Evolutionary conservation across 2,888 invertebrate genomes (phyloP), one percentile per base, ranked within the genome.

Genomic region (Drosophila glabriapex): DNA sequence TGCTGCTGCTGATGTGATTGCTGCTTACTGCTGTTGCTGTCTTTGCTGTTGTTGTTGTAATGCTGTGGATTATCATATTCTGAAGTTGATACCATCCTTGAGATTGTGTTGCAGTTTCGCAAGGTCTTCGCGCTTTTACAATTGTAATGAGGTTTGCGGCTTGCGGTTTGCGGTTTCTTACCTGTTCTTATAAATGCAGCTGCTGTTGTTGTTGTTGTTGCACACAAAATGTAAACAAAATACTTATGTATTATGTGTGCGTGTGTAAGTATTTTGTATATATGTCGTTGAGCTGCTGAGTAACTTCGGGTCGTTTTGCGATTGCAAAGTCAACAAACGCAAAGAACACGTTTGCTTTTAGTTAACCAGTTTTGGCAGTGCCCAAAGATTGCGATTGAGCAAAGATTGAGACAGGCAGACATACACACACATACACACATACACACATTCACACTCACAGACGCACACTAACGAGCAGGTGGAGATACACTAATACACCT

Each of bases 311-410:
- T 64, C 59, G 67, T 67, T 86, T 82, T 82, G 83, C 73, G 73
- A 76, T 82, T 82, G 88, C 85, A 89, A 89, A 87, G 80, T 78
- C 82, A 85, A 86, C 80, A 89, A 86, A 70, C 68, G 69, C 71
- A 86, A 89, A 86, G 85, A 86, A 86, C 85, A 86, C 90, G 85
- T 86, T 86, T 86, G 83, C 90, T 80, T 86, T 89, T 70, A 84
- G 82, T 84, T 87, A 85, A 85, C 85, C 88, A 72, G 85, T 85
- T 85, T 85, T 77, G 80, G 89, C 80, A 89, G 76, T 89, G 85
- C 87, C 90, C 83, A 86, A 85, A 89, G 83, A 85, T 74, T 85
- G 88, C 83, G 85, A 89, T 86, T 86, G 90, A 86, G 85, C 83
- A 89, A 89, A 89, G 85, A 89, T 89, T 89, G 90, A 89, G 78